These are phyloP conservation scores for Diplosoma virens DNA, from an alignment of 23 tunicate species.

Conservation along the genomic window DNA sequence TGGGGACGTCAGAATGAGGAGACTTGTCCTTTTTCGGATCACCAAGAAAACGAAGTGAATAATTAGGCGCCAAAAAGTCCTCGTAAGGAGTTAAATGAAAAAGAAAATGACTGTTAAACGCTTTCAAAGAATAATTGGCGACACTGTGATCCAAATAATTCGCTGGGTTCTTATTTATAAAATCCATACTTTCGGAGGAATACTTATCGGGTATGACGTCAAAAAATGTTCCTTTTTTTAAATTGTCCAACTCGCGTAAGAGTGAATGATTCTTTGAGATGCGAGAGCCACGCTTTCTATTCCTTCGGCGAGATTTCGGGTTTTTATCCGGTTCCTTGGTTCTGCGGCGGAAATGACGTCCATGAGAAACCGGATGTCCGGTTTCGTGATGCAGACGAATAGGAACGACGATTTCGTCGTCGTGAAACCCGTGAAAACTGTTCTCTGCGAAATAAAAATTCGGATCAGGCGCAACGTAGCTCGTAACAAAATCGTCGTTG, in stretches of 20 bases:
- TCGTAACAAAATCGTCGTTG: not conserved
- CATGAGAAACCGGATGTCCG: conserved; percentile 82
- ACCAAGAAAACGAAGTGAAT: conserved; percentile 74
- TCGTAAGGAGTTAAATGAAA: conserved; percentile 75
- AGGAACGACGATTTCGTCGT: conserved; percentile 65
- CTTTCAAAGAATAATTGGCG: conserved; percentile 74
- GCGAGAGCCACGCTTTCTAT: conserved; percentile 19
- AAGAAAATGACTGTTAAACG: conserved; percentile 61
- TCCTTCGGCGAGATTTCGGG: conserved; percentile 7
- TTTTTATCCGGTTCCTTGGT: not conserved
- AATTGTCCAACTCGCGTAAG: too few species aligned
- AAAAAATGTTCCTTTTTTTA: conserved; percentile 11
- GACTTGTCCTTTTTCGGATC: conserved; percentile 33
- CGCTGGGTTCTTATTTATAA: conserved; percentile 18
- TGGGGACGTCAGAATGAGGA: conserved; percentile 62
- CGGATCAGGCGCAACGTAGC: not conserved
- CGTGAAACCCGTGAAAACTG: conserved; percentile 61
- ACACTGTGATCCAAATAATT: conserved; percentile 43
- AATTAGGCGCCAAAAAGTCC: conserved; percentile 81
- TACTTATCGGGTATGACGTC: conserved; percentile 39
- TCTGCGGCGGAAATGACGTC: conserved; percentile 69
- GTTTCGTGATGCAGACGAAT: conserved; percentile 75
- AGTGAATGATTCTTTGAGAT: not conserved
- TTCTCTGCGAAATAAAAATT: conserved; percentile 41
- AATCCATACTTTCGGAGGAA: conserved; percentile 6